Conservation (phyloP, 2,797 vertebrate species). For the Australoheros facetus region DNA sequence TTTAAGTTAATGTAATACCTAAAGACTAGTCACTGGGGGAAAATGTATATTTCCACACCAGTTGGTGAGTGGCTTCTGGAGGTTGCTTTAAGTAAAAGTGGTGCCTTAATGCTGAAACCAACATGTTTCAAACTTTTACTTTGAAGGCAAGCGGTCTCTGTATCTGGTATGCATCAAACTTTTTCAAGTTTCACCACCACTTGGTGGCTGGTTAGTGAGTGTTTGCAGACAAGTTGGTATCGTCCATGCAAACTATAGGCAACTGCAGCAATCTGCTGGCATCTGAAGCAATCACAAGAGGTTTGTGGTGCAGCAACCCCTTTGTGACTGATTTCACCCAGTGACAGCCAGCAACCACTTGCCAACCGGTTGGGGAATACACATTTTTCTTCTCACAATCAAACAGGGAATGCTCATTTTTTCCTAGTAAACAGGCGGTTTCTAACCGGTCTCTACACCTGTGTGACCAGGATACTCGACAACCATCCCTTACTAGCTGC, state of each 20-base stretch:
- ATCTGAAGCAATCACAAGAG: not conserved
- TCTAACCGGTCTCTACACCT: too few relatives aligned
- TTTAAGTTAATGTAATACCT: not conserved
- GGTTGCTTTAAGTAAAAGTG: not conserved
- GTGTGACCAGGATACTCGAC: too few relatives aligned
- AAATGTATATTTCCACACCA: too few relatives aligned
- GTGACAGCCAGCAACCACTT: not conserved
- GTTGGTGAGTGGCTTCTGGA: not conserved
- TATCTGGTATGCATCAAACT: not conserved
- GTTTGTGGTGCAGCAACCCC: not conserved
- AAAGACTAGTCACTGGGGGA: not conserved
- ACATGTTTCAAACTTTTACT: not conserved
- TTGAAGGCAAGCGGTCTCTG: not conserved
- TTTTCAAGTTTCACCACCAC: not conserved
- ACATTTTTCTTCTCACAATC: not conserved
- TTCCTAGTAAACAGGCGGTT: not conserved
- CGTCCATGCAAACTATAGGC: too few relatives aligned
- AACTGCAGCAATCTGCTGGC: not conserved
- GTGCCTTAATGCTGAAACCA: not conserved
- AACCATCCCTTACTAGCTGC: too few relatives aligned
- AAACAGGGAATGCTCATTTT: not conserved
- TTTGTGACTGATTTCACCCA: too few relatives aligned
- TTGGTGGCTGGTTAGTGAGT: not conserved
- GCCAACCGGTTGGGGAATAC: not conserved
- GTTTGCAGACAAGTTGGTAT: not conserved